A percentile compares a stretch with the other conserved stretches of the same genome.
Conservation (phyloP, 2,113 vertebrate genomes). For the Numenius arquata region DNA sequence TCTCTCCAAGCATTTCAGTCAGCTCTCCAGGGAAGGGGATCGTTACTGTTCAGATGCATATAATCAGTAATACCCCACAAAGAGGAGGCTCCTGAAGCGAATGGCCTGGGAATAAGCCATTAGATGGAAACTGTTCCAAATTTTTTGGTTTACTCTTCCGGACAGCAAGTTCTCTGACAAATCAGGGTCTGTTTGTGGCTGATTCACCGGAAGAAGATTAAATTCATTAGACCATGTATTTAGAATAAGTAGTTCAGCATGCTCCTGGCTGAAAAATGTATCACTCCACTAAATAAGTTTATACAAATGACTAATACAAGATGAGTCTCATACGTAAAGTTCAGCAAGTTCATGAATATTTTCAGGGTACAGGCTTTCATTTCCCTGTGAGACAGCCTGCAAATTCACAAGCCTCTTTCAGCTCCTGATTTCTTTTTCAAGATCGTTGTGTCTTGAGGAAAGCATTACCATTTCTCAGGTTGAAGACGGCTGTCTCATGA, state of each 20-base stretch:
- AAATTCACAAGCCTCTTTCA: background rate
- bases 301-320: background rate
- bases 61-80: background rate
- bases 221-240: background rate
- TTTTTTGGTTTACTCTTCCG: background rate
- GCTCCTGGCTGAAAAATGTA: background rate
- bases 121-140: background rate
- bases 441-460: background rate
- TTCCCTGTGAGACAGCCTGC: background rate
- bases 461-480: background rate
- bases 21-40: background rate
- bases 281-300: background rate
- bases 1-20: background rate
- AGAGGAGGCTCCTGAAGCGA: background rate
- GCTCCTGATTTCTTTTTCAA: background rate
- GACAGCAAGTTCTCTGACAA: background rate
- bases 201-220: background rate
- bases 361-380: background rate
- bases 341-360: constrained; percentile 2
- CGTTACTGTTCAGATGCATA: background rate
- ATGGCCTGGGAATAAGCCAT: background rate
- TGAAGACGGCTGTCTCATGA: background rate
- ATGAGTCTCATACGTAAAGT: background rate
- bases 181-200: background rate
- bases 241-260: background rate